Percentiles rank a stretch among this genome's conserved stretches.
Conservation (phyloP, 2,797 vertebrate species). For the Pygocentrus nattereri region DNA sequence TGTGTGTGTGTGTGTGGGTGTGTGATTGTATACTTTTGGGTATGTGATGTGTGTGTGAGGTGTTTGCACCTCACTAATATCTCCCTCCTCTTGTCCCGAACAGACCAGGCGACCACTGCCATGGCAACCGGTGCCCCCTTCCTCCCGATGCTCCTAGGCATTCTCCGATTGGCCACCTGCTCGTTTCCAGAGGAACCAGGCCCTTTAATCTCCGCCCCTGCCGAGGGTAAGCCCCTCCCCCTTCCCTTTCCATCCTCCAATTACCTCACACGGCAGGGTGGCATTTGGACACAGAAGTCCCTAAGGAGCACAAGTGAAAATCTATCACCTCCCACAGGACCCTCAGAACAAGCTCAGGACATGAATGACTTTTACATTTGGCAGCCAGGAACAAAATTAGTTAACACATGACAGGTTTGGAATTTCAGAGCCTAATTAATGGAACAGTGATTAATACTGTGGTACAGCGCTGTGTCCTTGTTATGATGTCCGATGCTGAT, state of each 20-base stretch:
- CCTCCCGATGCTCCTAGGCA: constrained; percentile 81
- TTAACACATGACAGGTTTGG: neutral
- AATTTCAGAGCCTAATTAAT: constrained; percentile 17
- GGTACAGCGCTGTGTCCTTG: neutral
- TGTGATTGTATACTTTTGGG: no score
- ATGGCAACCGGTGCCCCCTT: constrained; percentile 79
- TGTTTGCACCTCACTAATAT: constrained; percentile 52
- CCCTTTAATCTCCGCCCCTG: constrained; percentile 87
- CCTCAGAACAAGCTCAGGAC: constrained; percentile 23
- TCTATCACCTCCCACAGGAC: constrained; percentile 18
- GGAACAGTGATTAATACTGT: neutral
- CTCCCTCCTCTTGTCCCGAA: constrained; percentile 63
- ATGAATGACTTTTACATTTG: constrained; percentile 18
- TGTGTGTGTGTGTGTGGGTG: no score
- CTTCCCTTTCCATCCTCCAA: neutral
- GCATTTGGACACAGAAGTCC: constrained; percentile 25
- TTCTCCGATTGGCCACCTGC: constrained; percentile 79
- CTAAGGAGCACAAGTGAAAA: constrained; percentile 11
- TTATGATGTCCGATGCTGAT: neutral
- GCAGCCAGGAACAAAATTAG: constrained; percentile 25
- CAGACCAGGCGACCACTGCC: constrained; percentile 78
- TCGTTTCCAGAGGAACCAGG: constrained; percentile 93
- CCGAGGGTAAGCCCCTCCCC: constrained; percentile 85
- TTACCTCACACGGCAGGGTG: constrained; percentile 31
- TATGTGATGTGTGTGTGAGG: neutral